These are phyloP conservation scores for Pseudonaja textilis DNA, from an alignment of 2,113 vertebrate species.

Conservation along the genomic window DNA sequence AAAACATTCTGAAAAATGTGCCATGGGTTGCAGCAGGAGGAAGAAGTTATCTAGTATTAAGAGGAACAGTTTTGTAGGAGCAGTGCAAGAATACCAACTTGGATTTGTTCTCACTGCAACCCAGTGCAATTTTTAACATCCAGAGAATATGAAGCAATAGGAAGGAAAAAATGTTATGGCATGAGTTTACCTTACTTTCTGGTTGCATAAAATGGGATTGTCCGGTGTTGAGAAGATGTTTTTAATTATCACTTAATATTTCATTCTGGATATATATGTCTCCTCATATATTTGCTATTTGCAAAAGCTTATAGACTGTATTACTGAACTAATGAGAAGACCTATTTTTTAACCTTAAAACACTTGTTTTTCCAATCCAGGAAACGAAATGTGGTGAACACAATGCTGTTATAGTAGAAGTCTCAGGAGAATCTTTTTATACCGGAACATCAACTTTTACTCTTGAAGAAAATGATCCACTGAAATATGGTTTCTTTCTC, in stretches of 20 bases:
- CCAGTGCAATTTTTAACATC: not conserved
- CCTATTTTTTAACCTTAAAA: not conserved
- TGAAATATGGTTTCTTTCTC: slow-evolving; percentile 84
- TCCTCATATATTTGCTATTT: not conserved
- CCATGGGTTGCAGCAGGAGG: not conserved
- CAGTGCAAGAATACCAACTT: not conserved
- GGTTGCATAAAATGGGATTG: not conserved
- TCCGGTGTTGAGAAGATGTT: not conserved
- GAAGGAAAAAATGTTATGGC: not conserved
- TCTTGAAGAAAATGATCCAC: slow-evolving; percentile 78
- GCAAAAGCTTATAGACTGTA: not conserved
- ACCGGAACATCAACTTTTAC: slow-evolving; percentile 82
- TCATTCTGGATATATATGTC: not conserved
- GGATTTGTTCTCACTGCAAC: not conserved
- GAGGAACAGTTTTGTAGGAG: not conserved
- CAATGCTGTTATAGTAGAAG: slow-evolving; percentile 87
- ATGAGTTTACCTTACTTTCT: not conserved
- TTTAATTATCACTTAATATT: not conserved
- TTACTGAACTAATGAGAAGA: not conserved
- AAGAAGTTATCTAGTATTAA: not conserved
- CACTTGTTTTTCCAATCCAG: slow-evolving; percentile 61
- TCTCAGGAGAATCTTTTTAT: slow-evolving; percentile 88
- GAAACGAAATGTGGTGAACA: slow-evolving; percentile 83
- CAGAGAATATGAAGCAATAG: not conserved
- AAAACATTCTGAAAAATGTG: not conserved